Evolutionary conservation across 2,113 vertebrate species (phyloP), one percentile per base, ranked within the genome.

Genomic region (Cynopterus brachyotis): DNA sequence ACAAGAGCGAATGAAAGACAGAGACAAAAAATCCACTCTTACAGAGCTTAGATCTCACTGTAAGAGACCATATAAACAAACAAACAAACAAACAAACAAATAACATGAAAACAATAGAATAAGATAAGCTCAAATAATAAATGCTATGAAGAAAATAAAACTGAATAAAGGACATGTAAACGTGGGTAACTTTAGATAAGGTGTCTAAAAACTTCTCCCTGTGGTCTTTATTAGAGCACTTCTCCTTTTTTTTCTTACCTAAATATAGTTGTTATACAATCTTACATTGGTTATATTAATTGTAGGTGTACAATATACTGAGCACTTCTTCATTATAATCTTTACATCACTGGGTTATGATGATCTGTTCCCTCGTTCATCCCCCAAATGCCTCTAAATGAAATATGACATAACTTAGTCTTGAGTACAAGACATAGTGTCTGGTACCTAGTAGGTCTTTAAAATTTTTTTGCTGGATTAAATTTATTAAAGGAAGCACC

Each of bases 401-500:
- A 72, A 89, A 35, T 70, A 35, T 72, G 40, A 86, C 15, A 9
- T 78, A 37, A 32, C 30, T 89, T 76, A 83, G 55, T 89, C 84
- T 97, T 60, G 84, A 78, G 35, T 40, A 92, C 42, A 84, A 96
- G 82, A 93, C 26, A 78, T 5, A 69, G 11, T 67, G 17, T 75
- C 37, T 87, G 35, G 50, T 84, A 78, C 11, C 47, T 57, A 76
- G 32, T 37, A 84, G 57, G 11, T 9, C 40, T 40, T 81, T 37
- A 50, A 42, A 90, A 81, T 82, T 78, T 85, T 93, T 91, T 89
- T 94, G 9, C 42, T 92, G 47, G 9, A 88, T 97, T 80, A 59
- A 28, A 28, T 35, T n/a, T 75, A 85, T 92, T n/a, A 32, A 89
- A 93, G 40, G 47, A 91, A 85, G 30, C 2, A 55, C 30, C 73